A percentile compares a stretch with the other conserved stretches of the same genome.
phyloP scores from a whole-genome alignment of 2,888 invertebrate species.

The Parasteatoda lunata region DNA sequence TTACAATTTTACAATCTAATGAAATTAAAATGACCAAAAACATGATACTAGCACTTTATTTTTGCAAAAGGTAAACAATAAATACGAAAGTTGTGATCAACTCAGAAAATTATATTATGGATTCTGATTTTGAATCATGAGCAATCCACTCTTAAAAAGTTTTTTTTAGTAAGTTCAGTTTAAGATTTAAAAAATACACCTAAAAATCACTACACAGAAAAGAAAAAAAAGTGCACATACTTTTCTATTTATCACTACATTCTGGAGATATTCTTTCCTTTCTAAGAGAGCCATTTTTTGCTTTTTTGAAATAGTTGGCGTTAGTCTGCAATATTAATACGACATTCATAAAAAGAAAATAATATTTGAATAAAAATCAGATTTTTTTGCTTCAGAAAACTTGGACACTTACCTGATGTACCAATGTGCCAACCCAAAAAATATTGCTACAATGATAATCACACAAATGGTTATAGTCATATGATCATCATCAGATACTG shows the following conservation, averaged over 20 bases:
- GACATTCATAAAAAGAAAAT: neutral
- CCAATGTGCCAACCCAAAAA: slow-evolving; percentile 75
- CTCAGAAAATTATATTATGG: no score
- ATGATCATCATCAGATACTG: slow-evolving; percentile 74
- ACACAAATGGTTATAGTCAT: slow-evolving; percentile 73
- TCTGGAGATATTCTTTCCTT: slow-evolving; percentile 75
- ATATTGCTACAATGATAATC: slow-evolving; percentile 73
- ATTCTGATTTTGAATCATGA: no score
- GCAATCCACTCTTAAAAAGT: no score
- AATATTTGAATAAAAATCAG: neutral
- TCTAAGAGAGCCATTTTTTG: slow-evolving; percentile 74
- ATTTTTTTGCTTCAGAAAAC: neutral
- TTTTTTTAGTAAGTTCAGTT: no score
- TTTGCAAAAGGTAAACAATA: no score
- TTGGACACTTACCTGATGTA: slow-evolving; percentile 72
- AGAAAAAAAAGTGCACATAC: slow-evolving; percentile 70
- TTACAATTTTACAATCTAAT: no score
- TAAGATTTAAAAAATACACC: no score
- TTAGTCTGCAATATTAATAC: slow-evolving; percentile 71
- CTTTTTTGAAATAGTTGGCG: slow-evolving; percentile 75
- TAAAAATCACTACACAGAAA: no score
- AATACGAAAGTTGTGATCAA: no score
- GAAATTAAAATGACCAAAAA: no score
- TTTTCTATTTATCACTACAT: slow-evolving; percentile 75
- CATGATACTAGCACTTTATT: no score